Percentiles rank a stretch among this genome's conserved stretches.
These are phyloP conservation scores for Oceanodroma leucorhoa DNA, from an alignment of 2,797 vertebrate genomes.

Conservation along the genomic window DNA sequence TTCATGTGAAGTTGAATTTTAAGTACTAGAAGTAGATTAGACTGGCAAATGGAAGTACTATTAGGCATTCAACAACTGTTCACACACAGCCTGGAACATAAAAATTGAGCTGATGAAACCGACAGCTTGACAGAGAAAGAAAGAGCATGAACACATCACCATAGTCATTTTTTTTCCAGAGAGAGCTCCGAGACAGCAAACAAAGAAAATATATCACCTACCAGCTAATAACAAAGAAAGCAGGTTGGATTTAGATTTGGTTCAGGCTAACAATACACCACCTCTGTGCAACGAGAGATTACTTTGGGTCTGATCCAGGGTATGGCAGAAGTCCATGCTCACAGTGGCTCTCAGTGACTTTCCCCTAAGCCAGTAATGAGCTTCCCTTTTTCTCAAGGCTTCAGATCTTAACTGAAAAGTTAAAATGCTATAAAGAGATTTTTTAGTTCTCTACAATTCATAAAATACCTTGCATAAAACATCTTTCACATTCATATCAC, in stretches of 20 bases:
- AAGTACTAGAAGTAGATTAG: conserved; percentile 8
- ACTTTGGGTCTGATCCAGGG: background rate
- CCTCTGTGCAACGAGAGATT: background rate
- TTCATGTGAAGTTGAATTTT: background rate
- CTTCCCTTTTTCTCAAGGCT: background rate
- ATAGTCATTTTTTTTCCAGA: background rate
- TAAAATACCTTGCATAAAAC: background rate
- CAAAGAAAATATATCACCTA: background rate
- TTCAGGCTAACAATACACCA: background rate
- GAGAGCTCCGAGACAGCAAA: background rate
- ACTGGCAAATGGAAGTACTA: background rate
- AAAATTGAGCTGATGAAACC: background rate
- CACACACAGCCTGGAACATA: background rate
- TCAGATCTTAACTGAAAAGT: background rate
- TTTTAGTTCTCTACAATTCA: background rate
- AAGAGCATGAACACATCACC: background rate
- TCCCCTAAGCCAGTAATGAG: background rate
- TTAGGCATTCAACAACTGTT: background rate
- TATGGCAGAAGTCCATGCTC: background rate
- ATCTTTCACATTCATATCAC: background rate
- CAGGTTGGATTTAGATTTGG: background rate
- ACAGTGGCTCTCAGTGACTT: background rate
- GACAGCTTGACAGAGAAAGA: background rate
- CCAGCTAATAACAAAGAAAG: background rate
- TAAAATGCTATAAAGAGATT: background rate